phyloP scores from a whole-genome alignment of 2,797 vertebrate species.

The Phrynocephalus forsythii region DNA sequence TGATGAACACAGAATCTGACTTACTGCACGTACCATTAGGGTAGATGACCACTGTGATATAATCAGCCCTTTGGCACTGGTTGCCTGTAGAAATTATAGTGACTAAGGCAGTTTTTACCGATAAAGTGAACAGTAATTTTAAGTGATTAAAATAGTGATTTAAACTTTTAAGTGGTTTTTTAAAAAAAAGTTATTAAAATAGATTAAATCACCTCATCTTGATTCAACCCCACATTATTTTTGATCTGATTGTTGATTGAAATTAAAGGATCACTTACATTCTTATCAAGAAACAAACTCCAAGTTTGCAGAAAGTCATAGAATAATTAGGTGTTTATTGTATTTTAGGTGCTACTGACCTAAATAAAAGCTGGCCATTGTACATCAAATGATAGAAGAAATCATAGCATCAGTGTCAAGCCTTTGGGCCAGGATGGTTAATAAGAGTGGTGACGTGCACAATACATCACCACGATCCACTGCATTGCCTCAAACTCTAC shows the following conservation, averaged over 20 bases:
- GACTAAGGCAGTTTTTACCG: background rate
- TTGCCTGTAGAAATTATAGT: background rate
- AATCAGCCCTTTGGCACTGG: background rate
- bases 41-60: background rate
- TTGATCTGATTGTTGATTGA: background rate
- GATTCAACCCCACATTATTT: conserved; percentile 3
- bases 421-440: conserved; percentile 57
- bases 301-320: conserved; percentile 9
- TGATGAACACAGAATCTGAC: background rate
- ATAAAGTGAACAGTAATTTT: background rate
- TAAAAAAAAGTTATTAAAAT: no score
- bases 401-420: conserved; percentile 21
- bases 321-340: conserved; percentile 35
- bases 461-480: conserved; percentile 15
- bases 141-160: no score
- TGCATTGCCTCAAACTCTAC: conserved; percentile 35
- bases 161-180: no score
- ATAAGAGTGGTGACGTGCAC: conserved; percentile 53
- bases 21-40: background rate
- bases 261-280: background rate
- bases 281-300: background rate
- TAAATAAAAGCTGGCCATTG: conserved; percentile 31
- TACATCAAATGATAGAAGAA: conserved; percentile 38
- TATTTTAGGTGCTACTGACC: conserved; percentile 28
- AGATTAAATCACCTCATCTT: background rate